Conservation (phyloP, 37 sponge, comb jelly and placozoan genomes). For the Diacarnus erythraeanus region DNA sequence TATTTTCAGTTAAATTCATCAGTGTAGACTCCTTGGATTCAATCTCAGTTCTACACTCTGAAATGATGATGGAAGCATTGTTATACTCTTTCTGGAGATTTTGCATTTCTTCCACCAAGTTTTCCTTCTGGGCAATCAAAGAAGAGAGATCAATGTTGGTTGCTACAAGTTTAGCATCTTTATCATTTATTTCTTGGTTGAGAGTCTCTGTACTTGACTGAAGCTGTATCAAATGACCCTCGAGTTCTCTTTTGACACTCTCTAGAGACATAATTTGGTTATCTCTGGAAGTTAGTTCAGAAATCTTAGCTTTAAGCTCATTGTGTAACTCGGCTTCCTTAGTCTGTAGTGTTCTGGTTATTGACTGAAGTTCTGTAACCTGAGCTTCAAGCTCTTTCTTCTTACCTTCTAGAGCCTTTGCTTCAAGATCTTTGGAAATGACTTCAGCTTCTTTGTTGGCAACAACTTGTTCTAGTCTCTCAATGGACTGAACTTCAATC, state of each 20-base stretch:
- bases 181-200: neutral
- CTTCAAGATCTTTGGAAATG: neutral
- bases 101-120: constrained; percentile 1
- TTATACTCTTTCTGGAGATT: neutral
- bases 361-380: neutral
- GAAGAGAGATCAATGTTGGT: neutral
- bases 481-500: neutral
- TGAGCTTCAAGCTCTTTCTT: neutral
- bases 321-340: neutral
- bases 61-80: neutral
- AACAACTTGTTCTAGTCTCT: neutral
- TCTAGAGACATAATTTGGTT: neutral
- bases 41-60: neutral
- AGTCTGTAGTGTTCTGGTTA: neutral
- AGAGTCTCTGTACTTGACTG: neutral
- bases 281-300: neutral
- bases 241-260: neutral
- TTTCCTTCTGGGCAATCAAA: neutral
- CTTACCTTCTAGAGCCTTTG: neutral
- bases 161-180: neutral
- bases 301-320: neutral
- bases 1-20: neutral
- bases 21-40: neutral
- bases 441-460: neutral
- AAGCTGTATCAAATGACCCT: neutral